Conservation (phyloP, 2,113 vertebrate genomes). For the Calyptommatus sinebrachiatus region DNA sequence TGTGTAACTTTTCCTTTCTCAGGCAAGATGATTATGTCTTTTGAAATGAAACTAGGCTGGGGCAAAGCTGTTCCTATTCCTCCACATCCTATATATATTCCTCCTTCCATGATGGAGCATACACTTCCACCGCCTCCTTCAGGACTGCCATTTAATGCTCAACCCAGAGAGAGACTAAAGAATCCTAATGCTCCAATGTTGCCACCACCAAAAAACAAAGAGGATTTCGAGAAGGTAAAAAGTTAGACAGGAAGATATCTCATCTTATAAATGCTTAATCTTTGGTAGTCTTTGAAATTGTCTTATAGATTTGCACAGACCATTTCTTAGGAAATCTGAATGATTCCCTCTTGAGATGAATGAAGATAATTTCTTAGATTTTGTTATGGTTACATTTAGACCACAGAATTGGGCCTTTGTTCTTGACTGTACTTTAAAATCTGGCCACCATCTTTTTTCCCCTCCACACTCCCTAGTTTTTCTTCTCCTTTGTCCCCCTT, state of each 20-base stretch:
- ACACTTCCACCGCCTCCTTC: slow-evolving; percentile 96
- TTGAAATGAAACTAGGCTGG: slow-evolving; percentile 99
- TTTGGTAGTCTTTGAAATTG: slow-evolving; percentile 70
- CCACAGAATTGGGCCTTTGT: slow-evolving; percentile 37
- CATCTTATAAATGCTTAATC: slow-evolving; percentile 71
- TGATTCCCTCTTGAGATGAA: slow-evolving; percentile 75
- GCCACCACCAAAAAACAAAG: slow-evolving; percentile 97
- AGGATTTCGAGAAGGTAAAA: slow-evolving; percentile 99
- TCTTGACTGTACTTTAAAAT: slow-evolving; percentile 67
- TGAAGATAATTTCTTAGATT: slow-evolving; percentile 61
- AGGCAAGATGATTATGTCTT: slow-evolving; percentile 99
- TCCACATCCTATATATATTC: slow-evolving; percentile 98
- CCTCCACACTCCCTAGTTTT: slow-evolving; percentile 67
- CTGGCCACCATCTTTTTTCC: slow-evolving; percentile 62
- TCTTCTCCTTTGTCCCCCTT: slow-evolving; percentile 66
- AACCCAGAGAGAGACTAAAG: slow-evolving; percentile 95
- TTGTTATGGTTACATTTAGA: slow-evolving; percentile 48
- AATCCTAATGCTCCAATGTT: slow-evolving; percentile 93
- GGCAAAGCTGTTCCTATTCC: slow-evolving; percentile 98
- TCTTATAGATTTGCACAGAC: slow-evolving; percentile 67
- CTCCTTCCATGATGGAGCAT: slow-evolving; percentile 98
- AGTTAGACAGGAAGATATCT: slow-evolving; percentile 70
- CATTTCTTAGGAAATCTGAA: slow-evolving; percentile 63
- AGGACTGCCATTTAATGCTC: slow-evolving; percentile 97
- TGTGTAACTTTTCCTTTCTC: slow-evolving; percentile 36